phyloP scores from a whole-genome alignment of 2,797 vertebrate genomes.

The Darevskia nairensis region DNA sequence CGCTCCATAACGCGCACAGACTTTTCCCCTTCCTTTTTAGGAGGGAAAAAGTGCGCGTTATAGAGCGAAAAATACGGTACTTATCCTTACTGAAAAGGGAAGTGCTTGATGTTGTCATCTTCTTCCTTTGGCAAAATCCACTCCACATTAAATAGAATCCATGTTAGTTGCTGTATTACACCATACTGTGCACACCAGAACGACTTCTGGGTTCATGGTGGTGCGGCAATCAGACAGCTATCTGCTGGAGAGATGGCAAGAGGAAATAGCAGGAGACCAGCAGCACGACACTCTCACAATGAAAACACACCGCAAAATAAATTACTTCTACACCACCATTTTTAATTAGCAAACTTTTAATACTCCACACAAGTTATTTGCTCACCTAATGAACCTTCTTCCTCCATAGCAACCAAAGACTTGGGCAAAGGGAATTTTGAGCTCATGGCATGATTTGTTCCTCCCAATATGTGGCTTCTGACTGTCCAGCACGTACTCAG shows the following conservation, averaged over 20 bases:
- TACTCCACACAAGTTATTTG: not conserved
- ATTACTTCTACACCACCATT: not conserved
- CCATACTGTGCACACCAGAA: not conserved
- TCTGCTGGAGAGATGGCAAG: not conserved
- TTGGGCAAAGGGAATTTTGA: not conserved
- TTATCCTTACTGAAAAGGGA: not conserved
- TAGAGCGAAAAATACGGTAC: too few relatives aligned
- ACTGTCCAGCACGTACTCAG: not conserved
- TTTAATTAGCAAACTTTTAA: conserved; percentile 31
- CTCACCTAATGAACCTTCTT: not conserved
- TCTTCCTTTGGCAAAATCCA: not conserved
- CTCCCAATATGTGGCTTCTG: not conserved
- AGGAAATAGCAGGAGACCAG: not conserved
- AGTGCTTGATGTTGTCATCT: not conserved
- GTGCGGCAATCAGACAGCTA: not conserved
- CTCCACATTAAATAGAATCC: not conserved
- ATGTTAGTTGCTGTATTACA: not conserved
- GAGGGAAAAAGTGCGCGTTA: too few relatives aligned
- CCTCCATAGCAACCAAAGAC: not conserved
- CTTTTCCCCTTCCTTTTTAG: too few relatives aligned
- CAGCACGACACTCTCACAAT: not conserved
- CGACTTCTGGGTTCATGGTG: not conserved
- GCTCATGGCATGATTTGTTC: not conserved
- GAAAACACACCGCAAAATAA: not conserved
- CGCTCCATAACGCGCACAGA: too few relatives aligned